Percentiles rank a stretch among this genome's conserved stretches.
phyloP scores from a whole-genome alignment of 2,888 invertebrate genomes.

The Melinopterus prodromus region DNA sequence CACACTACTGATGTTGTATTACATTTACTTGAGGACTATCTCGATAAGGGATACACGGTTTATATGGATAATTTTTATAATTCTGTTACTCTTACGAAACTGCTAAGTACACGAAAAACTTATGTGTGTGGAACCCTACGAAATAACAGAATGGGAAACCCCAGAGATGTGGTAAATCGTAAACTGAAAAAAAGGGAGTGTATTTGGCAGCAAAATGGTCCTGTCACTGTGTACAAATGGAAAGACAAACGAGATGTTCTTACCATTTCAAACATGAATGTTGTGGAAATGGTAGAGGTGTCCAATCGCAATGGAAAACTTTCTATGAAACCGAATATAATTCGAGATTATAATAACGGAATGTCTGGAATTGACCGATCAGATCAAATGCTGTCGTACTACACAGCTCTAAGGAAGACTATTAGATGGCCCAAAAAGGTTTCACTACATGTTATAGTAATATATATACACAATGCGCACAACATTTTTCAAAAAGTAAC shows the following conservation, averaged over 20 bases:
- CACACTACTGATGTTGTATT: constrained; percentile 43
- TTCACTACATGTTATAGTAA: constrained; percentile 30
- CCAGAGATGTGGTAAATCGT: constrained; percentile 16
- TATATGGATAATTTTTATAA: constrained; percentile 46
- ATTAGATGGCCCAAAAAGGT: constrained; percentile 31
- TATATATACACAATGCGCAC: constrained; percentile 7
- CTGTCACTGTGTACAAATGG: too few relatives aligned
- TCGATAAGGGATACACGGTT: constrained; percentile 44
- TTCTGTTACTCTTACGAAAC: constrained; percentile 25
- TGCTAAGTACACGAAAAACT: constrained; percentile 27
- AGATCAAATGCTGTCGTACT: constrained; percentile 32
- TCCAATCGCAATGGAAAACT: background rate
- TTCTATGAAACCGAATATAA: constrained; percentile 46
- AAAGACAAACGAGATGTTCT: too few relatives aligned
- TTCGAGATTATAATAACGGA: constrained; percentile 92
- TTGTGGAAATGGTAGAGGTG: constrained; percentile 12
- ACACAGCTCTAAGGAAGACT: constrained; percentile 29
- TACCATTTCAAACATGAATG: background rate
- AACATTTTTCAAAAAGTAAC: too few relatives aligned
- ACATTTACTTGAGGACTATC: constrained; percentile 45
- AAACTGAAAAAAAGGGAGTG: background rate
- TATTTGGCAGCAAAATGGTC: too few relatives aligned
- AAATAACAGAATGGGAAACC: constrained; percentile 11
- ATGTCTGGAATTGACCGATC: constrained; percentile 51
- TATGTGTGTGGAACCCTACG: constrained; percentile 24